These are phyloP conservation scores for Pangasius djambal DNA, from an alignment of 2,797 vertebrate species.

Conservation along the genomic window DNA sequence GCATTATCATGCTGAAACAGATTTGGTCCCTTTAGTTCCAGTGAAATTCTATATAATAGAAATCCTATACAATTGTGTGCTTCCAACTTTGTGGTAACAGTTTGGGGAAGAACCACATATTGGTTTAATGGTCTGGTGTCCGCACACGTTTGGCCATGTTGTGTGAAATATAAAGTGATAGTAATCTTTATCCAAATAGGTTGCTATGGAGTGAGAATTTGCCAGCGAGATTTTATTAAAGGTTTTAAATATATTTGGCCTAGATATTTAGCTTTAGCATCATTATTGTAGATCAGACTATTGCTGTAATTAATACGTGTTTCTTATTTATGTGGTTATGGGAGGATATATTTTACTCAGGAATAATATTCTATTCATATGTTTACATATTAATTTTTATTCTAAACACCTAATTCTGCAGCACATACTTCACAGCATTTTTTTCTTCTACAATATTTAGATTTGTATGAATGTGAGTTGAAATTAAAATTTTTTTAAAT, in stretches of 20 bases:
- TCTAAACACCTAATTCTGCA: constrained; percentile 6
- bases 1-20: not conserved
- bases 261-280: not conserved
- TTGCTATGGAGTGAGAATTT: not conserved
- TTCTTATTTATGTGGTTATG: constrained; percentile 33
- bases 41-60: not conserved
- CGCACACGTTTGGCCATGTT: not conserved
- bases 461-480: not conserved
- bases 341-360: constrained; percentile 34
- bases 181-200: not conserved
- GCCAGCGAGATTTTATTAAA: not conserved
- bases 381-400: not conserved
- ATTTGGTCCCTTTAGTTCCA: not conserved
- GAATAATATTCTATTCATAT: constrained; percentile 3
- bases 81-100: not conserved
- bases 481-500: constrained; percentile 35
- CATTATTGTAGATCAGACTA: not conserved
- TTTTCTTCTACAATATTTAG: not conserved
- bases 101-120: not conserved
- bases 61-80: not conserved
- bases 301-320: not conserved
- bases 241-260: not conserved
- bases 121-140: not conserved
- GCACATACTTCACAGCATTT: not conserved
- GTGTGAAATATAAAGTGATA: not conserved